Evolutionary conservation across 2,888 invertebrate species (phyloP).

Genomic region (Chirona hameri): DNA sequence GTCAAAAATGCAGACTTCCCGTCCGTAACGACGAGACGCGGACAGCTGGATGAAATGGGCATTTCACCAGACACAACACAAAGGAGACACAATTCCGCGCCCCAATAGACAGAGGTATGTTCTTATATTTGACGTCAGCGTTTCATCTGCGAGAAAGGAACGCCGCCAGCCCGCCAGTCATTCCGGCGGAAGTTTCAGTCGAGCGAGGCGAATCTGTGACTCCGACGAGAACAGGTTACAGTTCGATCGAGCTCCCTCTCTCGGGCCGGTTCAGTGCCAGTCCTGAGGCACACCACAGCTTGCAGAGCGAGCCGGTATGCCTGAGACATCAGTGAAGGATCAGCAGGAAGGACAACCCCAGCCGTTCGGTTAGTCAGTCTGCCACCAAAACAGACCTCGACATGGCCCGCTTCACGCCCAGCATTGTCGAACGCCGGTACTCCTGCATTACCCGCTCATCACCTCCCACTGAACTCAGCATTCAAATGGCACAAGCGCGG

Average conservation of each 20-base stretch:
- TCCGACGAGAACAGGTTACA: too few species aligned
- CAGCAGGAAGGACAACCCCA: neutral
- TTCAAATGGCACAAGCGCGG: neutral
- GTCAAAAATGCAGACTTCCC: slow-evolving; percentile 5
- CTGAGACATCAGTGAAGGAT: neutral
- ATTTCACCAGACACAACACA: slow-evolving; percentile 8
- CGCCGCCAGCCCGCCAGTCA: neutral
- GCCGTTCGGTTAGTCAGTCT: too few species aligned
- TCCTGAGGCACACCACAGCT: neutral
- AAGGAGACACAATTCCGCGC: neutral
- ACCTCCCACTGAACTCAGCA: too few species aligned
- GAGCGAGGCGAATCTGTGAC: neutral
- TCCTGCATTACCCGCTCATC: neutral
- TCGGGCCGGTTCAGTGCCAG: too few species aligned
- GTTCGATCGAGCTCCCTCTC: too few species aligned
- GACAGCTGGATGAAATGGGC: neutral
- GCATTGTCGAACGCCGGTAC: neutral
- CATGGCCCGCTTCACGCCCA: neutral
- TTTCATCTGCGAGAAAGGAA: neutral
- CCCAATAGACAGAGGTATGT: neutral
- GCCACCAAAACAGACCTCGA: neutral
- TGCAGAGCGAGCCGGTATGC: neutral
- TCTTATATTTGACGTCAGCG: neutral
- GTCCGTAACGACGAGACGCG: neutral
- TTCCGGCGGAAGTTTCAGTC: neutral